phyloP scores from a whole-genome alignment of 1,140 invertebrate genomes.

The Steinernema khuongi region DNA sequence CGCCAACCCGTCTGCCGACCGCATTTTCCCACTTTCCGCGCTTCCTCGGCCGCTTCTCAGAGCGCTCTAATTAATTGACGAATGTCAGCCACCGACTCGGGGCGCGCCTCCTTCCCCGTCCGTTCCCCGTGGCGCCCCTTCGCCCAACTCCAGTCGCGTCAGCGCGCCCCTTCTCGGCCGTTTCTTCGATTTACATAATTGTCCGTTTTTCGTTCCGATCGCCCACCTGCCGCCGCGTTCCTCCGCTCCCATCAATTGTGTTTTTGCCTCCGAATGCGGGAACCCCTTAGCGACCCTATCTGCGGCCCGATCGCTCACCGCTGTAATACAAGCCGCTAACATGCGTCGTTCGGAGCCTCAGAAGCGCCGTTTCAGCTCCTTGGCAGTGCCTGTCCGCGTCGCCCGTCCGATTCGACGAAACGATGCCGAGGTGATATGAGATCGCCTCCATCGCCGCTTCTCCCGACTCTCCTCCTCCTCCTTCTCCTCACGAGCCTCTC shows the following conservation, averaged over 20 bases:
- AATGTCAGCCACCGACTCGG: neutral
- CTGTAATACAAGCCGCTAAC: slow-evolving; percentile 10
- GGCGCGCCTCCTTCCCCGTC: neutral
- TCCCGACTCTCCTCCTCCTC: neutral
- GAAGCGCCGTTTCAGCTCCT: neutral
- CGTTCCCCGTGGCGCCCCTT: neutral
- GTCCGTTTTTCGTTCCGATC: neutral
- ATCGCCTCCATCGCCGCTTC: neutral
- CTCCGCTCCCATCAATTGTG: slow-evolving; percentile 1
- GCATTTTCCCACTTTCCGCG: slow-evolving; percentile 11
- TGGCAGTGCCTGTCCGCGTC: neutral
- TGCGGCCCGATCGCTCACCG: neutral
- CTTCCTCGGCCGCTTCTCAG: neutral
- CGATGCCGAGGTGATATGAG: slow-evolving; percentile 12
- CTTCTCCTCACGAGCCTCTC: neutral
- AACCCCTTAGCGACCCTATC: slow-evolving; percentile 11
- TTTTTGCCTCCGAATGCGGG: slow-evolving; percentile 1
- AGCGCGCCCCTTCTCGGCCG: neutral
- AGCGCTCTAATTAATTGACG: slow-evolving; percentile 5
- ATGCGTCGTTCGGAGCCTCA: neutral
- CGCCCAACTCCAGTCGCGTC: neutral
- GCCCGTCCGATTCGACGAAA: neutral
- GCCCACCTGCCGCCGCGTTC: slow-evolving; percentile 6
- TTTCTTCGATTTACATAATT: slow-evolving; percentile 11
- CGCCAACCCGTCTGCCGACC: slow-evolving; percentile 14